phyloP scores from a whole-genome alignment of 1,140 invertebrate genomes.

The Bombus confusus region DNA sequence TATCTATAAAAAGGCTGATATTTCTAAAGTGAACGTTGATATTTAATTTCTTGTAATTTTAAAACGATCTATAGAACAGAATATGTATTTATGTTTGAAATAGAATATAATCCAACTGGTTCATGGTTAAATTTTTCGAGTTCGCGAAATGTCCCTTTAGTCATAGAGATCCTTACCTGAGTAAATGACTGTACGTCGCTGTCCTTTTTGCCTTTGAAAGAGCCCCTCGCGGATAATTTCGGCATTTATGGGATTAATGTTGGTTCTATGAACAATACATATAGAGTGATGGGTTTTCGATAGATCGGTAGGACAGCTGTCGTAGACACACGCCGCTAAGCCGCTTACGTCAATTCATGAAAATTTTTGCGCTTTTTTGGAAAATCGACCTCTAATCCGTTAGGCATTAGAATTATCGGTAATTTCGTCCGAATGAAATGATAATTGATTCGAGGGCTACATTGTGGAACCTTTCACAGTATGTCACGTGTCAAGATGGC shows the following conservation, averaged over 20 bases:
- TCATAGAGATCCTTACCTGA: background rate
- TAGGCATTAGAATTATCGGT: constrained; percentile 62
- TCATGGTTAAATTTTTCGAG: background rate
- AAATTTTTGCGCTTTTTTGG: constrained; percentile 77
- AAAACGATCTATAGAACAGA: background rate
- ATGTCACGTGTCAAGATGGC: background rate
- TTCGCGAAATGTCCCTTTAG: background rate
- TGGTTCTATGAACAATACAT: constrained; percentile 45
- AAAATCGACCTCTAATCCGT: constrained; percentile 71
- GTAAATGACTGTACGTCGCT: constrained; percentile 15
- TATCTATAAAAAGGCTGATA: too few species aligned
- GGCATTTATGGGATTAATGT: constrained; percentile 76
- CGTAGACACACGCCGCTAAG: constrained; percentile 66
- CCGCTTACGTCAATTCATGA: constrained; percentile 69
- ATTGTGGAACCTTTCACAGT: background rate
- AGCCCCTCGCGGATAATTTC: constrained; percentile 70
- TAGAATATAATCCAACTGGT: background rate
- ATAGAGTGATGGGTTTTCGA: constrained; percentile 62
- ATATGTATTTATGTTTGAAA: background rate
- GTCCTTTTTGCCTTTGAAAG: constrained; percentile 4
- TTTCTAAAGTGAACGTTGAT: too few species aligned
- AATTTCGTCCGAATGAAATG: constrained; percentile 67
- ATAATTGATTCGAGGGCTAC: constrained; percentile 64
- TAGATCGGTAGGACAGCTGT: constrained; percentile 72
- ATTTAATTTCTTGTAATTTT: background rate